These are phyloP conservation scores for Bursaphelenchus okinawaensis DNA, from an alignment of 2,888 invertebrate species.

Conservation along the genomic window DNA sequence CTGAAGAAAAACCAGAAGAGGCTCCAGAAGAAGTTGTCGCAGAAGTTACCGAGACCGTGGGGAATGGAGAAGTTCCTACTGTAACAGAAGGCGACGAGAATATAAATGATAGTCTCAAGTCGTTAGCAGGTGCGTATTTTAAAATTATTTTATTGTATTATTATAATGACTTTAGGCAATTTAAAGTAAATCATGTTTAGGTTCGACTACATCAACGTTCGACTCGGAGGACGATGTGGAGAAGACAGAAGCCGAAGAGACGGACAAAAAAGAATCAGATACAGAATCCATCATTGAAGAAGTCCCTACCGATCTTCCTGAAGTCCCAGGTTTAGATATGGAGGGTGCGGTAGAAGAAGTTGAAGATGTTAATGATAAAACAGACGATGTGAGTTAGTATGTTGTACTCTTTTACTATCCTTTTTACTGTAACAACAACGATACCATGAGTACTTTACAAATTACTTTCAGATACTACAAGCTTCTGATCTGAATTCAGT, in stretches of 20 bases:
- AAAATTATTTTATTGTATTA: not conserved
- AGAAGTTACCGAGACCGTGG: not conserved
- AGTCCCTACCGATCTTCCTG: too few relatives aligned
- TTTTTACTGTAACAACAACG: not conserved
- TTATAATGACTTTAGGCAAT: not conserved
- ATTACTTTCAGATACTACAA: not conserved
- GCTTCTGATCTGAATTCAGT: not conserved
- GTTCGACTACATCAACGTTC: not conserved
- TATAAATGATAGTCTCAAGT: conserved; percentile 9
- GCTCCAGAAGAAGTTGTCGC: not conserved
- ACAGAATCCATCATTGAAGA: not conserved
- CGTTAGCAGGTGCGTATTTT: not conserved
- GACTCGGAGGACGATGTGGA: not conserved
- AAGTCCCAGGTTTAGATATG: too few relatives aligned
- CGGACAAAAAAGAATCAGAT: not conserved
- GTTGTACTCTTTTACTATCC: not conserved
- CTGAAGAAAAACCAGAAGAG: not conserved
- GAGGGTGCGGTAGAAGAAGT: not conserved
- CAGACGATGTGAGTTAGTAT: not conserved
- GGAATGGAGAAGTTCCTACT: not conserved
- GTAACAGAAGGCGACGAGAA: not conserved
- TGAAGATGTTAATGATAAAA: not conserved
- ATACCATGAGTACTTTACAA: too few relatives aligned
- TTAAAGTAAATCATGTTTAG: not conserved
- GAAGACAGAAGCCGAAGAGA: conserved; percentile 5